Percentiles rank a stretch among this genome's conserved stretches.
Evolutionary conservation across 2,113 vertebrate genomes (phyloP).

Genomic region (Marmota flaviventris): DNA sequence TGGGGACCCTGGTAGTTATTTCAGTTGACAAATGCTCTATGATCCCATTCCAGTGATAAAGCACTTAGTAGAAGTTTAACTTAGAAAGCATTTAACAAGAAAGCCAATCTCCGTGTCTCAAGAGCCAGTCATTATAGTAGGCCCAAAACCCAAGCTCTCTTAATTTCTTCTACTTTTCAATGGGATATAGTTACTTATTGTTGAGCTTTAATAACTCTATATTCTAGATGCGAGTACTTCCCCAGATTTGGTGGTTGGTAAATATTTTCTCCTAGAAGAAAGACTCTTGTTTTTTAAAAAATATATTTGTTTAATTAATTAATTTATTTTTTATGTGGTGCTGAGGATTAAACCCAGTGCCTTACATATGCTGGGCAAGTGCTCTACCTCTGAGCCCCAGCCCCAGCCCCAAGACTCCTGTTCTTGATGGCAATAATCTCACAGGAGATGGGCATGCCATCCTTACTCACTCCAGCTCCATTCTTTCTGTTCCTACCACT

Average conservation of each 20-base stretch:
- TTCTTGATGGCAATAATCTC: background rate
- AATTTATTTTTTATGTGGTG: too few relatives aligned
- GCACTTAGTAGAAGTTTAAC: background rate
- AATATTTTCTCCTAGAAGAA: slow-evolving; percentile 18
- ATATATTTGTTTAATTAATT: too few relatives aligned
- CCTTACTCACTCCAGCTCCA: background rate
- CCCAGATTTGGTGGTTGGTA: background rate
- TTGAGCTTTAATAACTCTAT: slow-evolving; percentile 6
- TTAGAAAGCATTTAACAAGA: background rate
- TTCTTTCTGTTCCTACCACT: background rate
- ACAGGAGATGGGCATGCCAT: background rate
- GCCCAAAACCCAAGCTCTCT: background rate
- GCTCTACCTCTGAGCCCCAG: too few relatives aligned
- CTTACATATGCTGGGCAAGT: too few relatives aligned
- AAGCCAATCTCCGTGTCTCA: background rate
- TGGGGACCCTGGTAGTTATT: background rate
- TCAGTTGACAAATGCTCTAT: background rate
- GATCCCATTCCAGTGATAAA: background rate
- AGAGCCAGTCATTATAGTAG: background rate
- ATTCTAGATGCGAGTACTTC: background rate
- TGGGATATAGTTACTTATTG: background rate
- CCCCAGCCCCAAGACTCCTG: background rate
- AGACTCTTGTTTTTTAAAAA: too few relatives aligned
- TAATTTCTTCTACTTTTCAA: background rate
- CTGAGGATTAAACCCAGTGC: too few relatives aligned